phyloP scores from a whole-genome alignment of 2,888 invertebrate genomes.

The Synanthedon myopaeformis region DNA sequence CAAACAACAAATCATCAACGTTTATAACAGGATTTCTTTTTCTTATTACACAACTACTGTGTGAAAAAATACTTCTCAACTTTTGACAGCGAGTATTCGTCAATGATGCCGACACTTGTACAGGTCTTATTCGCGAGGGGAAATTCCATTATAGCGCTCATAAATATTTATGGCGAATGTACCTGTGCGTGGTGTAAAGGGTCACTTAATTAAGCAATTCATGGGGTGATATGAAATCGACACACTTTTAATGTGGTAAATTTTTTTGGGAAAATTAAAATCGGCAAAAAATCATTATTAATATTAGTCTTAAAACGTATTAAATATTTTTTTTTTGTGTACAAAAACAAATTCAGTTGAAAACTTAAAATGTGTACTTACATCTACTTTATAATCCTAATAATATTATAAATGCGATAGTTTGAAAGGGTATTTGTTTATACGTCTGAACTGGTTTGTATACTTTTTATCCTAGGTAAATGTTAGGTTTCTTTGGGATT shows the following conservation, averaged over 20 bases:
- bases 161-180: conserved; percentile 9
- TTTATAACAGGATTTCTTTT: background rate
- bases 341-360: too few species aligned
- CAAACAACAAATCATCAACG: background rate
- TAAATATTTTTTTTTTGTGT: too few species aligned
- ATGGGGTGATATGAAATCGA: conserved; percentile 6
- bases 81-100: conserved; percentile 4
- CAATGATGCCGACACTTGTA: conserved; percentile 3
- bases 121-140: background rate
- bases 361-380: too few species aligned
- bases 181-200: conserved; percentile 20
- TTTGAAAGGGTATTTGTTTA: too few species aligned
- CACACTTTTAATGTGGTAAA: background rate
- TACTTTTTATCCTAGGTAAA: too few species aligned
- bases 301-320: too few species aligned
- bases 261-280: background rate
- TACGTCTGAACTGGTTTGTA: too few species aligned
- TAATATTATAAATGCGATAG: too few species aligned
- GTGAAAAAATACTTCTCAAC: conserved; percentile 4
- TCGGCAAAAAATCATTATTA: too few species aligned
- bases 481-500: too few species aligned
- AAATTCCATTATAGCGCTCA: conserved; percentile 4
- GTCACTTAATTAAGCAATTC: conserved; percentile 23
- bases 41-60: background rate
- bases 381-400: too few species aligned